These are phyloP conservation scores for Acrobasis suavella DNA, from an alignment of 2,888 invertebrate species.

Conservation along the genomic window DNA sequence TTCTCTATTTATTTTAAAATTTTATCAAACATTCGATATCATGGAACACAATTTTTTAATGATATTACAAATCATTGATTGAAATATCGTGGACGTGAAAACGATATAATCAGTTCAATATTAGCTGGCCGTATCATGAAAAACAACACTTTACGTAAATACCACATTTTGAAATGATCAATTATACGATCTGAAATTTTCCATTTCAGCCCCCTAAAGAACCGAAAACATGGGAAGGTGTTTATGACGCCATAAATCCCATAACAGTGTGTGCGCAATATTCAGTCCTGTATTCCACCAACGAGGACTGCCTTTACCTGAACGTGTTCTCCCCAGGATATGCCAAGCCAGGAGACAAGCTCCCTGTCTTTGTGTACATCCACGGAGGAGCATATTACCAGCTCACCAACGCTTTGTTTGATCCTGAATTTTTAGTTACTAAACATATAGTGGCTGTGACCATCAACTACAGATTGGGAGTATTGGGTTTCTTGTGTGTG, in stretches of 20 bases:
- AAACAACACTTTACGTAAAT: too few species aligned
- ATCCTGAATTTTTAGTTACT: constrained; percentile 66
- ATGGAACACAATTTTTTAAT: too few species aligned
- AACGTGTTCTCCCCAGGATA: constrained; percentile 60
- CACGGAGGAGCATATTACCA: constrained; percentile 74
- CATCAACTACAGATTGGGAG: constrained; percentile 68
- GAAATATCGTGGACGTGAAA: too few species aligned
- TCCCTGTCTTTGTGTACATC: constrained; percentile 68
- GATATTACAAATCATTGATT: too few species aligned
- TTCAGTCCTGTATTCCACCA: not conserved
- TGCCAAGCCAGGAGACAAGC: constrained; percentile 34
- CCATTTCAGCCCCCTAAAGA: constrained; percentile 3
- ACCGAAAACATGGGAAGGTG: not conserved
- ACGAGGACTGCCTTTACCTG: constrained; percentile 64
- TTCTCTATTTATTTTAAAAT: too few species aligned
- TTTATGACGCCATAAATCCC: constrained; percentile 35
- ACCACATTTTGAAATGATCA: too few species aligned
- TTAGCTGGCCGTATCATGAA: too few species aligned
- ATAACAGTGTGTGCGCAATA: not conserved
- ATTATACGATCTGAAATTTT: not conserved
- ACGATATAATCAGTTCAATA: too few species aligned
- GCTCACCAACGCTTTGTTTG: constrained; percentile 65
- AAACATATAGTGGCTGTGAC: constrained; percentile 62
- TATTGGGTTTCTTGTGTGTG: constrained; percentile 67
- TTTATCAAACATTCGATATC: too few species aligned